These are phyloP conservation scores for Zaprionus taronus DNA, from an alignment of 1,140 invertebrate species.

Conservation along the genomic window DNA sequence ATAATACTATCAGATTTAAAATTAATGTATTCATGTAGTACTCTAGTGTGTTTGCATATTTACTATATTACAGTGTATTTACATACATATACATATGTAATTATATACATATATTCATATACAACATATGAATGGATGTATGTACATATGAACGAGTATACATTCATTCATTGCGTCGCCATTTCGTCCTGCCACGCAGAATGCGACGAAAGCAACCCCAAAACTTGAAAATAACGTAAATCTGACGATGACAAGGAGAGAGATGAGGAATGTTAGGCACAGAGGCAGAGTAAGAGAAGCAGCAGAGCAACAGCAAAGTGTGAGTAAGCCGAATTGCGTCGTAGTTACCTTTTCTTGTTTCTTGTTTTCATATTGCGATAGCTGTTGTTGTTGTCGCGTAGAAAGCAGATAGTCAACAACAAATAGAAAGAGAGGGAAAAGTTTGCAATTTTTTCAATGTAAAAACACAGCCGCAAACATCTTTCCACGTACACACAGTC, in stretches of 20 bases:
- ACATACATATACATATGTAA: no score
- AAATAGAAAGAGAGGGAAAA: conserved; percentile 7
- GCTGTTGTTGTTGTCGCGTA: conserved; percentile 57
- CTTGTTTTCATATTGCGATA: conserved; percentile 31
- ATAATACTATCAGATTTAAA: no score
- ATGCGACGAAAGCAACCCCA: conserved; percentile 43
- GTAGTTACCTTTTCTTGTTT: conserved; percentile 67
- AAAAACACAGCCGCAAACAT: not conserved
- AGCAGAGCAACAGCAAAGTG: conserved; percentile 40
- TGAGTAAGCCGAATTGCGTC: conserved; percentile 82
- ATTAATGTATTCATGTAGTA: no score
- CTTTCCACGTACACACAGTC: not conserved
- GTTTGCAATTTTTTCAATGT: not conserved
- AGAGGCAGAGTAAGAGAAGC: conserved; percentile 2
- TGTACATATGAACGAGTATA: not conserved
- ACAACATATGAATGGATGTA: no score
- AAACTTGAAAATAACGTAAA: conserved; percentile 44
- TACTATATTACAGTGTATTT: no score
- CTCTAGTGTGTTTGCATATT: no score
- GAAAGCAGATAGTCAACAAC: conserved; percentile 20
- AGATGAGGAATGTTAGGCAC: conserved; percentile 34
- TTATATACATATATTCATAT: no score
- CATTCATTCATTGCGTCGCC: conserved; percentile 31
- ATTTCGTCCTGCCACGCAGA: conserved; percentile 38
- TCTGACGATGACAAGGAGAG: conserved; percentile 23